Evolutionary conservation across 2,113 vertebrate genomes (phyloP), one percentile per base, ranked within the genome.

Genomic region (Lepisosteus osseus): DNA sequence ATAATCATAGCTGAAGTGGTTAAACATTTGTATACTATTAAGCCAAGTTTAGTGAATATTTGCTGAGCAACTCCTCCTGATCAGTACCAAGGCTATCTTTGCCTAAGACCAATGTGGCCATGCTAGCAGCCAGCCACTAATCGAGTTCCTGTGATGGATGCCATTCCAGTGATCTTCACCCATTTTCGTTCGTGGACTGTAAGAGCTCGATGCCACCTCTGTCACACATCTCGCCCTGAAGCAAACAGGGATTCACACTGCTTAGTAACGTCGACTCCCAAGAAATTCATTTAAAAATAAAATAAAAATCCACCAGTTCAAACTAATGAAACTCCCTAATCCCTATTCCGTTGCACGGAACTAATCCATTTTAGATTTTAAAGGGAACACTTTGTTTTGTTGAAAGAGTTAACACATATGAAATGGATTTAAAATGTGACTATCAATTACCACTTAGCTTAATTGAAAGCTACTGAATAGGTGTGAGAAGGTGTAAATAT

Each of bases 221-320:
- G 96, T 98, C 97, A 97, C 96, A 98, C 97, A 98, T 97, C 95
- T 97, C 95, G 95, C 97, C 97, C 97, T 99, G 97, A 98, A 99
- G 97, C 96, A 99, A 96, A 99, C 96, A 99, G 97, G 97, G 96
- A 99, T 98, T 99, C 94, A 99, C 96, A 99, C 95, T 96, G 95
- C 97, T 99, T 99, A 99, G 97, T 99, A 96, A 96, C 92, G 95
- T 95, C 92, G 95, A 95, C 87, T 97, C 94, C 95, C 94, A 97
- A 93, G 79, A 88, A 84, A 94, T 91, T 86, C 91, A 94, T 91
- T 88, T 47, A 69, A 71, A 61, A 63, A 15, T 78, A 87, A 77
- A 82, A 74, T 57, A 87, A 89, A 90, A 95, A 93, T 90, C 92
- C 87, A 94, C 91, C 87, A 94, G 91, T 94, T 92, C 93, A 95